Base-by-base conservation (phyloP, 2,113 vertebrate species). In the Prunella fulvescens region DNA sequence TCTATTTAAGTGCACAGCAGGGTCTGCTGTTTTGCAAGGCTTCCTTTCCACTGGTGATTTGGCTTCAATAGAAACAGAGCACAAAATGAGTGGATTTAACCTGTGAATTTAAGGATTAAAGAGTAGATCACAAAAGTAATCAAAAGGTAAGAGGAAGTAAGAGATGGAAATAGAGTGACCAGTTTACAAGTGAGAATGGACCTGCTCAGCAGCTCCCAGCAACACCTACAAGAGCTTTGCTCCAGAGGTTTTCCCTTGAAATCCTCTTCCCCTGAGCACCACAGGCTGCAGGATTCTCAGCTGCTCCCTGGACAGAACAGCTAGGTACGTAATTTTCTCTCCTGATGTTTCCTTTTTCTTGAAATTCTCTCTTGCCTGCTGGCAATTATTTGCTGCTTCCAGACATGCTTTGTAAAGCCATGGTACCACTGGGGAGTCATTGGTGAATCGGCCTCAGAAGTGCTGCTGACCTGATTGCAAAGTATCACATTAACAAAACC, bases 391-490 rank as follows among this genome's bases (percentile, higher is more conserved):
- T 82, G 56, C 50, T 94, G 57, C 74, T 96, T 92, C 74, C 25
- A 96, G 89, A 39, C 65, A 91, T 71, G 51, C 54, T 93, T 95
- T 96, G 80, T 92, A 91, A 95, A 94, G 45, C 54, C 37, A 51
- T 3, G 14, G 54, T 77, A 39, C 28, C 92, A 31, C 71, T 42
- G 82, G 76, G 82, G 71, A 96, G 56, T 48, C 64, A 17, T 78
- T 83, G 95, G 88, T 72, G 69, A 60, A 94, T 33, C 60, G 90
- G 69, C 82, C 82, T 86, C 69, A 71, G 56, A 90, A 93, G 69
- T 19, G 56, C 26, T 94, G 82, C 85, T 94, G 86, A 94, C 88
- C 76, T 92, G 90, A 94, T 88, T 96, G 92, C 72, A 76, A 86
- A 95, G 65, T 50, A 90, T 33, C 73, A 61, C 72, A 81, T 90